Evolutionary conservation across 2,888 invertebrate species (phyloP), one percentile per base, ranked within the genome.

Genomic region (Drosophila tanythrix): DNA sequence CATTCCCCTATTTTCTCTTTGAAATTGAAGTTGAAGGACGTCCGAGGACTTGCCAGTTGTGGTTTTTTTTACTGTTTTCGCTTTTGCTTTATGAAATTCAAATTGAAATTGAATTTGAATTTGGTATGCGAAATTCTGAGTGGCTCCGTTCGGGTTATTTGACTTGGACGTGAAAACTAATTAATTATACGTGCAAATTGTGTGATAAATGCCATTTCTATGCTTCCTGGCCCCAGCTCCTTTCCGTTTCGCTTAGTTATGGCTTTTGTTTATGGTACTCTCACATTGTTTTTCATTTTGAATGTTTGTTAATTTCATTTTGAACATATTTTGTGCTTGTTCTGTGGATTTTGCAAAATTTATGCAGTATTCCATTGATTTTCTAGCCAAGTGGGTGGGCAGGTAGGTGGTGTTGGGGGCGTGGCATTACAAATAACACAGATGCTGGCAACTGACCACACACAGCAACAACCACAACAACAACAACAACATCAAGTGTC

Each of bases 181-280:
- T 89, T 88, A 88, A 90, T 88, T 88, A 90, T 89, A 80, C 77
- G 84, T 83, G 90, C 76, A 87, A 89, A 88, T 90, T 82, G 90
- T 86, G 76, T 86, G 76, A 81, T 89, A 82, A 87, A 89, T 82
- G 82, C 68, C 69, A 69, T 76, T 79, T 72, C 36, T 65, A 68
- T 70, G 81, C 64, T 62, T 67, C 52, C 60, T 64, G 25, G 13
- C 4, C 58, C 33, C 57, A 2, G 62, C 57, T 53, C 25, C 53
- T 11, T 43, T 25, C 46, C 38, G 48, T 33, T 27, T 18, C n/a
- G 33, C 8, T 59, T 60, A 27, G 29, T 64, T 25, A 57, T 56
- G 51, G 40, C 51, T 13, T 21, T 51, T 59, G 51, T 64, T 58
- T 76, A 36, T 66, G 38, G 56, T 43, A 31, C 50, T 52, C 51